Base-by-base conservation (phyloP, 2,113 vertebrate species). In the Albula glossodonta region DNA sequence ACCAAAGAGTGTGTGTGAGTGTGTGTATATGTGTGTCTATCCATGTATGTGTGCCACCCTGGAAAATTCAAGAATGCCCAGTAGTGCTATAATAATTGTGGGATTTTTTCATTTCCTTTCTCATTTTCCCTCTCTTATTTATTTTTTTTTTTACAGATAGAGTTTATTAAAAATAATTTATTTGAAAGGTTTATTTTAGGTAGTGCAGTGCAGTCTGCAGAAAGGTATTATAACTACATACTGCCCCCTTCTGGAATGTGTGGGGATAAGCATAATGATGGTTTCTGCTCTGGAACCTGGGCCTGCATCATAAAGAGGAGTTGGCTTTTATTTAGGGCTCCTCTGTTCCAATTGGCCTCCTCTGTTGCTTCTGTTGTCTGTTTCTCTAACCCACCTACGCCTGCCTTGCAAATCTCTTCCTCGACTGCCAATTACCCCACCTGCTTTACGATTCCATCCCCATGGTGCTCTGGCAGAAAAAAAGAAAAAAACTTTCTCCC, bases 241-340 rank as follows among this genome's bases (percentile, higher is more conserved):
- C 77, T 80, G 84, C 78, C 84, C 53, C 56, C 84, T 66, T 12
- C 19, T 80, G 84, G 84, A 51, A 49, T 22, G 8, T 41, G 53
- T 19, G 19, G 60, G 10, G 49, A 66, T 48, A 12, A 56, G 22
- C 51, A 13, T 78, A 70, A 78, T n/a, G 49, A 63, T 9, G 84
- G 79, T 9, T 41, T 22, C n/a, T 51, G 11, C n/a, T 25, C 51
- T 0, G 80, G n/a, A 53, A 5, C 22, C 31, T 17, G 48, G 31
- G 13, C 57, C 84, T 51, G 48, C 57, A 15, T 81, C 63, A 41
- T 51, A 56, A 60, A 48, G 52, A 12, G 52, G 77, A 52, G 11
- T n/a, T 25, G 52, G 10, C 2, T 51, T 63, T 12, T 15, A 48
- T 63, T 12, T 52, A 11, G 25, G 70, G 5, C 70, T n/a, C 15